Evolutionary conservation across 1,140 invertebrate genomes (phyloP), one percentile per base, ranked within the genome.

Genomic region (Nasonia giraulti): DNA sequence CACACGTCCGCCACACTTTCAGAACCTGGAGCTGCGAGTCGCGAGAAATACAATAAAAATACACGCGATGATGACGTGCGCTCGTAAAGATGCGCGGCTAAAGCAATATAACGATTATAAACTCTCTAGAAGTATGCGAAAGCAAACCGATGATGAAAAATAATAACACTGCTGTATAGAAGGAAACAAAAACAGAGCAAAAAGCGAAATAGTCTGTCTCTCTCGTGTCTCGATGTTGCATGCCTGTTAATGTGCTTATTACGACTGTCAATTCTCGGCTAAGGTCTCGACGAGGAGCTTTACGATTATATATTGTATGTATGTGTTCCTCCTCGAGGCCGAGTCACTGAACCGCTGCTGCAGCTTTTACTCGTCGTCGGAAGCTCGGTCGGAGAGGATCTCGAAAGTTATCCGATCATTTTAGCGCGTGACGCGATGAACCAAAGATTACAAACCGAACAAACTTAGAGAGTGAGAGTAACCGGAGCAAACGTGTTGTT

Each of bases 321-420:
- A 12, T 2, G 31, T 6, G 27, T 27, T 27, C 69, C 71, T 74
- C 50, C 62, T 80, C 47, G 62, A 55, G 55, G n/a, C 20, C 20
- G 6, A 62, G 55, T 62, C 55, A n/a, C 20, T 37, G 33, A 62
- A 62, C 55, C 55, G 71, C 55, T 68, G 33, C 47, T 85, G 66
- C 75, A 71, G 80, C 74, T 83, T 47, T 85, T 79, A 71, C 81
- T 86, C 76, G 76, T 80, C 80, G 80, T 90, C 88, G 87, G 84
- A 86, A 89, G 75, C 80, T 79, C 84, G 75, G 75, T 83, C 69
- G 76, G 71, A 69, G 44, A 80, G 78, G 87, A 88, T 89, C 89
- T 89, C 89, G 88, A 90, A 89, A 90, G 89, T 90, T 90, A 90
- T 90, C 89, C 89, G 89, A 89, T 89, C 68, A 83, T 66, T 79